These are phyloP conservation scores for Solenodon paradoxus DNA, from an alignment of 2,113 vertebrate genomes.

Conservation along the genomic window DNA sequence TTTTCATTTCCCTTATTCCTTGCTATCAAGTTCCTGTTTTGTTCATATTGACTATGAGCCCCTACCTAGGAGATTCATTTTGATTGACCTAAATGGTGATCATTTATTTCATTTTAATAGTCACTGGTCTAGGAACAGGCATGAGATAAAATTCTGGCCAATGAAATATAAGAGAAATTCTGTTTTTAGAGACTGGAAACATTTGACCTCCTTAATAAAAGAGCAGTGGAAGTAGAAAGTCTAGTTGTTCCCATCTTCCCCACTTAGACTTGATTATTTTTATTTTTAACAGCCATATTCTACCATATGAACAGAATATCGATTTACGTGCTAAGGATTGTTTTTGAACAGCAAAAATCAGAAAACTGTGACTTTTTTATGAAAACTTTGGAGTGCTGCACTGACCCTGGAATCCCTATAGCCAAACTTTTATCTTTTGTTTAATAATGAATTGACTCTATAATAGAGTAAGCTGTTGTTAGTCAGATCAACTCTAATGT, in stretches of 20 bases:
- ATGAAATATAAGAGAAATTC: not conserved
- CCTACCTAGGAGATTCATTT: not conserved
- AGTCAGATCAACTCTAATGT: not conserved
- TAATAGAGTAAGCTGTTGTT: not conserved
- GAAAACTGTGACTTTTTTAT: not conserved
- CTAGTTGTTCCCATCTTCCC: not conserved
- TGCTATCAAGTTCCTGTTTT: not conserved
- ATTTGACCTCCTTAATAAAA: not conserved
- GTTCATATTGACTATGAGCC: not conserved
- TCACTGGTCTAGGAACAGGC: not conserved
- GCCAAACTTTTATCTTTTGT: not conserved
- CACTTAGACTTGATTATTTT: not conserved
- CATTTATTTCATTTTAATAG: not conserved
- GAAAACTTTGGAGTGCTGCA: not conserved
- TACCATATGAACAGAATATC: not conserved
- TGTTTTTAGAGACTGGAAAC: not conserved
- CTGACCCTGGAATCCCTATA: not conserved
- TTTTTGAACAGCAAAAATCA: not conserved
- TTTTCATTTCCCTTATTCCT: not conserved
- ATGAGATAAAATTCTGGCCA: not conserved
- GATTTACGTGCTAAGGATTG: not conserved
- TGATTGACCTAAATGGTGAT: not conserved
- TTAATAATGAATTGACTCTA: not conserved
- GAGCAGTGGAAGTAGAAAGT: not conserved
- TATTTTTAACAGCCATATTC: not conserved